A percentile compares a stretch with the other conserved stretches of the same genome.
Conservation (phyloP, 2,888 invertebrate species). For the Agriopis aurantiaria region DNA sequence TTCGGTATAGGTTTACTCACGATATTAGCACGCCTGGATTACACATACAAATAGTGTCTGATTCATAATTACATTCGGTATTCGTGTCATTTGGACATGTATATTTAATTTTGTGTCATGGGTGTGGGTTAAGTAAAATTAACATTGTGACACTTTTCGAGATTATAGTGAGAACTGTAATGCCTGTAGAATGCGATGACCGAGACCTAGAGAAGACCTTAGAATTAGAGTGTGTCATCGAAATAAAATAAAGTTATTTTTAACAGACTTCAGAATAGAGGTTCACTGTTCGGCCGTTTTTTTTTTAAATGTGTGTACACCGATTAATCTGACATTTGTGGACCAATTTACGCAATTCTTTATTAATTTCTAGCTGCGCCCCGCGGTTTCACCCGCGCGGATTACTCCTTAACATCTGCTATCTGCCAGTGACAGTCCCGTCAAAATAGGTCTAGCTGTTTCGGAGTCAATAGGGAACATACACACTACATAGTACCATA, state of each 20-base stretch:
- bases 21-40: conserved; percentile 22
- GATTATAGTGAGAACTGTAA: conserved; percentile 1
- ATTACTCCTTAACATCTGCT: too few species aligned
- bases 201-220: neutral
- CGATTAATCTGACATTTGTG: too few species aligned
- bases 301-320: too few species aligned
- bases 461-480: too few species aligned
- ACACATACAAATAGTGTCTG: conserved; percentile 32
- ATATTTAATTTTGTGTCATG: conserved; percentile 31
- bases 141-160: conserved; percentile 18
- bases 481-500: too few species aligned
- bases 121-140: conserved; percentile 23
- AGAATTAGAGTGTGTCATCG: neutral
- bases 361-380: too few species aligned
- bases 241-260: neutral
- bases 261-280: too few species aligned
- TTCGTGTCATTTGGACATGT: conserved; percentile 33
- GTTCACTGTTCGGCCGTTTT: too few species aligned
- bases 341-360: too few species aligned
- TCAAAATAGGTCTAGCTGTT: too few species aligned
- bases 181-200: conserved; percentile 6
- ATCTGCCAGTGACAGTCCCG: too few species aligned
- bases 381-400: too few species aligned
- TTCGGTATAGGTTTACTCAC: conserved; percentile 13
- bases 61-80: conserved; percentile 40